These are phyloP conservation scores for Taenaris catops DNA, from an alignment of 2,888 invertebrate genomes.

Conservation along the genomic window DNA sequence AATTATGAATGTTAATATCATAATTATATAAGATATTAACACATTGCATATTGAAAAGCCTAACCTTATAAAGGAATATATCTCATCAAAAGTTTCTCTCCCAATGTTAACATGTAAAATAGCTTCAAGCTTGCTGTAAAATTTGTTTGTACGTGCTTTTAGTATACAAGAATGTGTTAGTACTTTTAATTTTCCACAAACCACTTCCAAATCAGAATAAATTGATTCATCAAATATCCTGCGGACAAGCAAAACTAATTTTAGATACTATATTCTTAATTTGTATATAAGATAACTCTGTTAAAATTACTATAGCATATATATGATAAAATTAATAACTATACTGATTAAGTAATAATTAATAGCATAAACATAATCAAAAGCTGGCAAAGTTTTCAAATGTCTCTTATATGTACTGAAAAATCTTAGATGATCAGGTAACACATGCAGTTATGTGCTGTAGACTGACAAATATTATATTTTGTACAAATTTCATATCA, in stretches of 20 bases:
- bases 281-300: no score
- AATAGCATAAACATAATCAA: no score
- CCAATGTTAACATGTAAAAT: conserved; percentile 73
- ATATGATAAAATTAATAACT: no score
- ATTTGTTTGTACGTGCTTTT: conserved; percentile 77
- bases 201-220: conserved; percentile 81
- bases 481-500: no score
- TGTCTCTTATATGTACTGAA: no score
- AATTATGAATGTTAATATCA: background rate
- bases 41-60: conserved; percentile 4
- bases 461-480: no score
- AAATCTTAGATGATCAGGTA: no score
- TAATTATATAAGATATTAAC: background rate
- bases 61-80: conserved; percentile 75
- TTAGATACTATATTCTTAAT: no score
- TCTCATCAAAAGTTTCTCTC: conserved; percentile 71
- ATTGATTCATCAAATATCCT: conserved; percentile 82
- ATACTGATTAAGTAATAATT: no score
- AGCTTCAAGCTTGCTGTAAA: conserved; percentile 76
- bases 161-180: conserved; percentile 81
- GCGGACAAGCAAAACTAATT: conserved; percentile 50
- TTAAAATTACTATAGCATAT: no score
- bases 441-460: no score
- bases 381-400: no score
- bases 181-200: conserved; percentile 78